These are phyloP conservation scores for Perca fluviatilis DNA, from an alignment of 2,113 vertebrate species.

Conservation along the genomic window DNA sequence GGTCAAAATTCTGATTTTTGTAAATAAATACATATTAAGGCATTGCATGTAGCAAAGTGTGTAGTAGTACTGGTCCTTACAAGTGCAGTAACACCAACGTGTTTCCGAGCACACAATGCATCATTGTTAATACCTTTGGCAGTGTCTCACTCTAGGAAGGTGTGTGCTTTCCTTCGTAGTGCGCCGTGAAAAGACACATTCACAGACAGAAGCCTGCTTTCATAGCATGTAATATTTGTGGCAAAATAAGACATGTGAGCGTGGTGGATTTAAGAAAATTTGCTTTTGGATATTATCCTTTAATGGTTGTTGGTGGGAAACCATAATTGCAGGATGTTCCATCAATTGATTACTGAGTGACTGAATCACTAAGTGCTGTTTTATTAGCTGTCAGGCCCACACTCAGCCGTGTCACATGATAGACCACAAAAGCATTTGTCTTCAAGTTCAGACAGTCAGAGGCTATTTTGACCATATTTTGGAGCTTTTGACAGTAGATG, in stretches of 20 bases:
- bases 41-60: not conserved
- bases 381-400: conserved; percentile 10
- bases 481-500: not conserved
- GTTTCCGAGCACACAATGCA: conserved; percentile 6
- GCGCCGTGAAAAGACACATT: not conserved
- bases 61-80: not conserved
- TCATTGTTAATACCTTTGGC: conserved; percentile 10
- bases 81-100: not conserved
- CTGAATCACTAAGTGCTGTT: conserved; percentile 8
- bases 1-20: not conserved
- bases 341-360: not conserved
- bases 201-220: conserved; percentile 2
- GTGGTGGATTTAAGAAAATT: not conserved
- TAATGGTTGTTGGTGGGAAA: conserved; percentile 12
- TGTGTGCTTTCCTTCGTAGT: conserved; percentile 22
- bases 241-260: not conserved
- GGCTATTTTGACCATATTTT: conserved; percentile 16
- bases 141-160: not conserved
- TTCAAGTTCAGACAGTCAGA: not conserved
- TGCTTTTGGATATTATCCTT: conserved; percentile 7
- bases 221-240: not conserved
- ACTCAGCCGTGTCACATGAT: not conserved
- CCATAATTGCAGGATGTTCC: not conserved
- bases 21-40: not conserved
- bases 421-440: not conserved